Base-by-base conservation (phyloP, 2,888 invertebrate species). In the Drosophila setosimentum region DNA sequence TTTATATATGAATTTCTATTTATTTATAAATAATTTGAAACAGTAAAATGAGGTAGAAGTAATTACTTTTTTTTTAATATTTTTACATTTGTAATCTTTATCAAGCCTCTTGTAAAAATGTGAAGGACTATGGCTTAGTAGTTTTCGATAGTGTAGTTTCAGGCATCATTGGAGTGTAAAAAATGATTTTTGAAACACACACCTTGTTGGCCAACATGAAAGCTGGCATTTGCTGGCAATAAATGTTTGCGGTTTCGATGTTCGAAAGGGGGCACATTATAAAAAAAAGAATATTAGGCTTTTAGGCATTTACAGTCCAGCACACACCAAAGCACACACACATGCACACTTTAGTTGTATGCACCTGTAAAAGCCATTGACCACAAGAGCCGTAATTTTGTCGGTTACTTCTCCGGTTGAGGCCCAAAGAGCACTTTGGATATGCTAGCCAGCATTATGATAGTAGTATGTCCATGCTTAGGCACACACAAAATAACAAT, bases 381-480 rank as follows among this genome's bases (percentile, higher is more conserved):
- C 87, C 89, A 82, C 85, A 85, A 77, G 78, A 79, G 83, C 81
- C 79, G 76, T 89, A 81, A 89, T 89, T 89, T 88, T 78, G 30
- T 83, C 79, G 89, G 87, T 87, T 89, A 89, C 84, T 83, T 84
- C 89, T 80, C 80, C 67, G 67, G 48, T 32, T 45, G 50, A 50
- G 40, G 32, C 40, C 80, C 66, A 70, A 89, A 89, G 87, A 89
- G 87, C 84, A 89, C 84, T 89, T 87, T 61, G 40, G 64, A 21
- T 42, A 33, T 55, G 51, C 13, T 13, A 16, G 61, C 21, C 42
- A 64, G 62, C 64, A 66, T 64, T 59, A 59, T 49, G 48, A 21
- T 27, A 59, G 61, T 37, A 58, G 45, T 42, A 53, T 54, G 61
- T n/a, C 53, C 61, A 32, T 48, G 51, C 37, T 63, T 48, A 54